Base-by-base conservation (phyloP, 1,140 invertebrate genomes). In the Penaeus japonicus region DNA sequence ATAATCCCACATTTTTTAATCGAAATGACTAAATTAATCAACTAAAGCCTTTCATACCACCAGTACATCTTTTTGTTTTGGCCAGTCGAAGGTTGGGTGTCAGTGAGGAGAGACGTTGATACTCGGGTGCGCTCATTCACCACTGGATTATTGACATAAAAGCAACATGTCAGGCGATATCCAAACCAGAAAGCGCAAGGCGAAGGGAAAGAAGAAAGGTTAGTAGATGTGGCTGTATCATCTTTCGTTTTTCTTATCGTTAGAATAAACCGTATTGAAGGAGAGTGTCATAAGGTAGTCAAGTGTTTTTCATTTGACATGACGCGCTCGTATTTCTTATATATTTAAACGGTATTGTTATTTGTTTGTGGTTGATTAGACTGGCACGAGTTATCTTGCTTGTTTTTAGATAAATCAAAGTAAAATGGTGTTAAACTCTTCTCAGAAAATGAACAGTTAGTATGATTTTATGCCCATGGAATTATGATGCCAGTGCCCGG, bases 161-260 rank as follows among this genome's bases (percentile, higher is more conserved):
- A 4, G 83, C 24, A 39, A 47, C 47, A 88, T 88, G 87, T 88
- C 87, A 83, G 87, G 87, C 15, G 87, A 88, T 84, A 24, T 88
- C 17, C 87, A 88, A 78, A 5, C 80, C 35, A 83, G 80, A 77
- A 88, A 88, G n/a, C 87, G 87, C 47, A 88, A 77, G 62, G 87
- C 80, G 30, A 88, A 88, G 87, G 87, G 62, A 27, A 88, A 88
- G 55, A 88, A 77, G 70, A 88, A 88, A 78, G 87, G 87, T 83
- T 75, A 15, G 87, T 84, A 35, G 30, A 10, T 22, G 30, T 20
- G 47, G 47, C 10, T 53, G 18, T 2, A 35, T 35, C 24, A 1
- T 22, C n/a, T 0, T 53, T 27, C 24, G 17, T 70, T 24, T 5
- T 47, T 82, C n/a, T 57, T 32, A 12, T 35, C 15, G 20, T 17